A percentile compares a stretch with the other conserved stretches of the same genome.
Evolutionary conservation across 1,140 invertebrate species (phyloP).

Genomic region (Oncopodura yosiiana): DNA sequence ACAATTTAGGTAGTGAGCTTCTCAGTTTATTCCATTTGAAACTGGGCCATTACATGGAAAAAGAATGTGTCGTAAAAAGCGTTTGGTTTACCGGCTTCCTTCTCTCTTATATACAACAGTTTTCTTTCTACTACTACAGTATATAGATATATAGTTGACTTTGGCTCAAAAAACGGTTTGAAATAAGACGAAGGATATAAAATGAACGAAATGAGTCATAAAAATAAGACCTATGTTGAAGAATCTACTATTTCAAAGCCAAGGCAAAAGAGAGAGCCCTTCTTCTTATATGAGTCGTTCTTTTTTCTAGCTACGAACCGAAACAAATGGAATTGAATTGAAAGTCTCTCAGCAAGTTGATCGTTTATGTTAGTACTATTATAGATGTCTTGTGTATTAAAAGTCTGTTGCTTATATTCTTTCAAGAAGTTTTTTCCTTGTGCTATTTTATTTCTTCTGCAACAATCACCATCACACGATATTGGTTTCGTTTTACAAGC

Average conservation of each 20-base stretch:
- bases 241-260: conserved; percentile 16
- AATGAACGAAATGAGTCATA: conserved; percentile 28
- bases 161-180: neutral
- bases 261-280: too few species aligned
- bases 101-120: neutral
- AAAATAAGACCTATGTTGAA: conserved; percentile 15
- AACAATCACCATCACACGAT: too few species aligned
- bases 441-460: too few species aligned
- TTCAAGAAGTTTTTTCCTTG: too few species aligned
- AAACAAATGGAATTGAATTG: conserved; percentile 21
- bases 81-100: neutral
- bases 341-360: conserved; percentile 13
- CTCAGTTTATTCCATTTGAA: too few species aligned
- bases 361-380: too few species aligned
- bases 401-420: too few species aligned
- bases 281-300: neutral
- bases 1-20: too few species aligned
- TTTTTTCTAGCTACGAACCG: conserved; percentile 11
- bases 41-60: neutral
- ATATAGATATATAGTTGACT: conserved; percentile 1
- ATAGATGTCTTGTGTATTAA: too few species aligned
- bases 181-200: conserved; percentile 22
- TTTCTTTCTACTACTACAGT: too few species aligned
- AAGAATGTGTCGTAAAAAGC: neutral
- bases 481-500: too few species aligned